Evolutionary conservation across 2,888 invertebrate genomes (phyloP).

Genomic region (Cataglyphis altisquamis): DNA sequence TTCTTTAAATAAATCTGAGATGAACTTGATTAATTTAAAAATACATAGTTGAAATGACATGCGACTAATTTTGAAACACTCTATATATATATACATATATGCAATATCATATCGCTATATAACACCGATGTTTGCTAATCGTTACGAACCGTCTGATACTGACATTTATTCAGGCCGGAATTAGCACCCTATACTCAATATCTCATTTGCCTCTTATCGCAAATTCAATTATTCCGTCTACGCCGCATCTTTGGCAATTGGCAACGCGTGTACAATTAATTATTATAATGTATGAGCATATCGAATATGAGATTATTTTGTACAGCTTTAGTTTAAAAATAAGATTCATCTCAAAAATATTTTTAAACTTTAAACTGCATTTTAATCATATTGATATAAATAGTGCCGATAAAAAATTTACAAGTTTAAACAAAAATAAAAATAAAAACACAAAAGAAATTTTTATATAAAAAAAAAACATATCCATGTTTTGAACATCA

Average conservation of each 20-base stretch:
- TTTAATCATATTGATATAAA: background rate
- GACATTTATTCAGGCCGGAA: constrained; percentile 60
- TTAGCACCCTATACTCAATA: constrained; percentile 34
- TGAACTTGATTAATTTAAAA: no score
- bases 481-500: background rate
- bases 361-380: background rate
- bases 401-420: background rate
- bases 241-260: background rate
- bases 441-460: background rate
- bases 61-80: constrained; percentile 21
- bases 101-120: background rate
- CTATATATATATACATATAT: background rate
- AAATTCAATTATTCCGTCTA: constrained; percentile 22
- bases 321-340: background rate
- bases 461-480: background rate
- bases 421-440: background rate
- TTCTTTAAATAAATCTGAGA: background rate
- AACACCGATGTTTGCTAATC: constrained; percentile 57
- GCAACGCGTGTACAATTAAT: constrained; percentile 9
- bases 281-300: background rate
- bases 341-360: background rate
- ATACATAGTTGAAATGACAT: background rate
- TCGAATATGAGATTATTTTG: background rate
- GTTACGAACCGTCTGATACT: constrained; percentile 56
- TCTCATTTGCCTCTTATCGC: constrained; percentile 20